Evolutionary conservation across 2,797 vertebrate genomes (phyloP).

Genomic region (Typhlichthys subterraneus): DNA sequence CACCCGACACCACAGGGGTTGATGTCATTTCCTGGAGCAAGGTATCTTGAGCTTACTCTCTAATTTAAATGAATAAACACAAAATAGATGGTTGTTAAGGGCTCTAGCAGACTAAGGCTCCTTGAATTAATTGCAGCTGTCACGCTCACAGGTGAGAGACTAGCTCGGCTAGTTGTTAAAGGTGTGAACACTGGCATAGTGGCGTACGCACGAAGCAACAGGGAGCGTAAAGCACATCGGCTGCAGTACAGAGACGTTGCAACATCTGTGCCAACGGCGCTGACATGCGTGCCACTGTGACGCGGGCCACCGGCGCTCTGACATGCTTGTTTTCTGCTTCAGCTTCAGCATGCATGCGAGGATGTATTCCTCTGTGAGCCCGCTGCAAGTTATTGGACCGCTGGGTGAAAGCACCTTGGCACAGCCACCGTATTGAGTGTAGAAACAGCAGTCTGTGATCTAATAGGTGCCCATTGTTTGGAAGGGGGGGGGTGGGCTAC

Average conservation of each 20-base stretch:
- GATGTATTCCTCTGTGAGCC: slow-evolving; percentile 21
- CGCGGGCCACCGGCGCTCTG: slow-evolving; percentile 5
- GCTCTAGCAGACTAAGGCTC: neutral
- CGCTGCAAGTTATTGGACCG: slow-evolving; percentile 32
- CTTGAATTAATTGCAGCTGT: slow-evolving; percentile 38
- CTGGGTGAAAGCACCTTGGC: slow-evolving; percentile 20
- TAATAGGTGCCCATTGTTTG: slow-evolving; percentile 70
- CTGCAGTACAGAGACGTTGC: slow-evolving; percentile 19
- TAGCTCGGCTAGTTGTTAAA: slow-evolving; percentile 14
- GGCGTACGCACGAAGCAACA: slow-evolving; percentile 14
- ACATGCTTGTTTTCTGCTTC: slow-evolving; percentile 8
- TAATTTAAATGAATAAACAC: too few species aligned
- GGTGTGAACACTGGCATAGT: slow-evolving; percentile 16
- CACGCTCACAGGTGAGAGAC: slow-evolving; percentile 12
- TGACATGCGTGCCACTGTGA: slow-evolving; percentile 26
- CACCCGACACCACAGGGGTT: slow-evolving; percentile 44
- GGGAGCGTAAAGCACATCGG: slow-evolving; percentile 7
- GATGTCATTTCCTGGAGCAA: slow-evolving; percentile 58
- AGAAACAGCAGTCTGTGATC: slow-evolving; percentile 69
- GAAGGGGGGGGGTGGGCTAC: slow-evolving; percentile 67
- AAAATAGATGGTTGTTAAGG: too few species aligned
- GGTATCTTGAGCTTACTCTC: slow-evolving; percentile 54
- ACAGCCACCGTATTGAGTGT: slow-evolving; percentile 61
- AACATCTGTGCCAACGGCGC: slow-evolving; percentile 26
- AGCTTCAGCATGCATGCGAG: slow-evolving; percentile 8